Base-by-base conservation (phyloP, 2,113 vertebrate genomes). In the Rhynchomys soricoides region DNA sequence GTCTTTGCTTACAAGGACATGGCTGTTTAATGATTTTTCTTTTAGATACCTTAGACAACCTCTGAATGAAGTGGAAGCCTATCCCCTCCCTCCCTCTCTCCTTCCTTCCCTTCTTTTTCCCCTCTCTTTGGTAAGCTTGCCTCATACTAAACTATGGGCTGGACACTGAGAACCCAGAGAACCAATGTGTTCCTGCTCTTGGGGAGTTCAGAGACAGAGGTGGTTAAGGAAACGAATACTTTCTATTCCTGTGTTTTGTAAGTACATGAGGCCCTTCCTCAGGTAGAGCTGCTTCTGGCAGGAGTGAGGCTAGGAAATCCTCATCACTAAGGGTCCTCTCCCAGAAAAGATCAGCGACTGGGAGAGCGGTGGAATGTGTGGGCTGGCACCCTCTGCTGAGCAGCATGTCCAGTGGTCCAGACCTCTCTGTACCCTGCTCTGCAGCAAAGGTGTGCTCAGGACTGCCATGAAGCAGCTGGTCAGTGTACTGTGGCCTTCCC, bases 391-490 rank as follows among this genome's bases (percentile, higher is more conserved):
- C 59, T 0, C 0, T n/a, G 13, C 0, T 6, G 81, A 29, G 74
- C 6, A 1, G 62, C 1, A 0, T 0, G 9, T 55, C 55, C 37
- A 40, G 45, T 1, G 1, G 45, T 0, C 48, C 31, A 59, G 57
- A 7, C 43, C 26, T 13, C 37, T 3, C 10, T 0, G 0, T 1
- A 4, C 22, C 21, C 75, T n/a, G 24, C 16, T 90, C 4, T 5
- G 62, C 11, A 24, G 34, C 4, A 0, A 8, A 78, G 64, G 37
- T 91, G n/a, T 19, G 2, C 83, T 31, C 15, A 0, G 22, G 31
- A 43, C 34, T 7, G 34, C 64, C 52, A 22, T 75, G n/a, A 82
- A 86, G 52, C 77, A 43, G 7, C 12, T 2, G 48, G 21, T 78
- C 57, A 13, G 57, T 40, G 70, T 5, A 45, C 52, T 22, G 6